Evolutionary conservation across 2,113 vertebrate species (phyloP).

Genomic region (Colossoma macropomum): DNA sequence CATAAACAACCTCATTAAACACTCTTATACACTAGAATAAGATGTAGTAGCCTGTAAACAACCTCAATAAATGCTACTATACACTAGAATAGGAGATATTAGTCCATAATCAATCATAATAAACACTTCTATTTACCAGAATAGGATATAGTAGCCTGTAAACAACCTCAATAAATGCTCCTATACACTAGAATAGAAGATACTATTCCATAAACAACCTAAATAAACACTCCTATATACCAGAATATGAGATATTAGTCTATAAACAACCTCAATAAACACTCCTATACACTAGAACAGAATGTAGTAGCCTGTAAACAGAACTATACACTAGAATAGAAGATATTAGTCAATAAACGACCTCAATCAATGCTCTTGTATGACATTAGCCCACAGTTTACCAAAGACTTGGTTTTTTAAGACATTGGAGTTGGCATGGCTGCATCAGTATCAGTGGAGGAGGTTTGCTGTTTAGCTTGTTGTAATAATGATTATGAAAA

Average conservation of each 20-base stretch:
- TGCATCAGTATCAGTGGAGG: not conserved
- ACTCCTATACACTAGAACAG: not conserved
- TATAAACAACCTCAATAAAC: not conserved
- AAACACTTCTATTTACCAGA: too few species aligned
- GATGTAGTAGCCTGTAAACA: not conserved
- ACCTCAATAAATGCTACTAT: not conserved
- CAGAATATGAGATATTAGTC: not conserved
- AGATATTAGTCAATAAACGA: too few species aligned
- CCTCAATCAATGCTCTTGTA: too few species aligned
- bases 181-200: too few species aligned
- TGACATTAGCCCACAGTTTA: not conserved
- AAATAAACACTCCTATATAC: not conserved
- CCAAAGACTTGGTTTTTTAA: not conserved
- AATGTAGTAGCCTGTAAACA: too few species aligned
- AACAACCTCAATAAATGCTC: too few species aligned
- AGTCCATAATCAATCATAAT: too few species aligned
- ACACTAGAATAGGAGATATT: not conserved
- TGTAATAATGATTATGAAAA: not conserved
- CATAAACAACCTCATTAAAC: not conserved
- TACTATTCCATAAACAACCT: too few species aligned
- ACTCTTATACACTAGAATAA: not conserved
- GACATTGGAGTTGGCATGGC: not conserved
- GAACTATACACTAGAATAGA: too few species aligned
- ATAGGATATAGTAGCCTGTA: not conserved
- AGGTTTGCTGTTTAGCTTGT: not conserved